These are phyloP conservation scores for Drosophila fungiperda DNA, from an alignment of 2,888 invertebrate genomes.

Conservation along the genomic window DNA sequence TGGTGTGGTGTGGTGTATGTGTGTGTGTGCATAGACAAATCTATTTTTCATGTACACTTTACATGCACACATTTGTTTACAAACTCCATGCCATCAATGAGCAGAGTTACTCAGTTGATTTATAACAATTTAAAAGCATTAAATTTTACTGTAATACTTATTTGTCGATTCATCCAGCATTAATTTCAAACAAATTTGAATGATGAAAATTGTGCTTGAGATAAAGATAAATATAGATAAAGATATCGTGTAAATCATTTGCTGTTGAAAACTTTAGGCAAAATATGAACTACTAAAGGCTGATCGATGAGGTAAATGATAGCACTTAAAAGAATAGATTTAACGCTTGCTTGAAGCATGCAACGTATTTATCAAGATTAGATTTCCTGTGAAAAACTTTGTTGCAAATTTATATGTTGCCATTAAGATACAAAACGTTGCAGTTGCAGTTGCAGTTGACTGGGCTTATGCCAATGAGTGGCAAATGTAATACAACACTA, in stretches of 20 bases:
- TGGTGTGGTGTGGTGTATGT: constrained; percentile 9
- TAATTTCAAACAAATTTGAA: constrained; percentile 68
- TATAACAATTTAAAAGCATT: constrained; percentile 68
- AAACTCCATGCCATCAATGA: constrained; percentile 5
- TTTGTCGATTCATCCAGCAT: constrained; percentile 67
- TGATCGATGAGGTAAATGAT: constrained; percentile 11
- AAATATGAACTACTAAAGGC: constrained; percentile 4
- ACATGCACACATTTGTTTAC: constrained; percentile 55
- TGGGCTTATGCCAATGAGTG: constrained; percentile 60
- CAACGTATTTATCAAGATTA: constrained; percentile 40
- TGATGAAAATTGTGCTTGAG: constrained; percentile 38
- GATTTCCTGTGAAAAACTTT: constrained; percentile 13
- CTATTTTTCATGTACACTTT: constrained; percentile 65
- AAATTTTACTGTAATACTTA: constrained; percentile 53
- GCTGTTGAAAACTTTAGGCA: constrained; percentile 37
- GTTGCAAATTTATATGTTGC: constrained; percentile 54
- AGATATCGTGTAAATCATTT: constrained; percentile 30
- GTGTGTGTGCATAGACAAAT: constrained; percentile 54
- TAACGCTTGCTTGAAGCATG: background rate
- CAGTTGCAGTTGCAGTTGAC: constrained; percentile 29
- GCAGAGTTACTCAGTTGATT: constrained; percentile 50
- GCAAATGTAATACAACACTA: constrained; percentile 78
- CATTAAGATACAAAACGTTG: constrained; percentile 54
- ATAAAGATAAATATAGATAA: constrained; percentile 6
- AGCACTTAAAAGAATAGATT: constrained; percentile 7